Conservation (phyloP, 2,113 vertebrate species). For the Orycteropus afer region DNA sequence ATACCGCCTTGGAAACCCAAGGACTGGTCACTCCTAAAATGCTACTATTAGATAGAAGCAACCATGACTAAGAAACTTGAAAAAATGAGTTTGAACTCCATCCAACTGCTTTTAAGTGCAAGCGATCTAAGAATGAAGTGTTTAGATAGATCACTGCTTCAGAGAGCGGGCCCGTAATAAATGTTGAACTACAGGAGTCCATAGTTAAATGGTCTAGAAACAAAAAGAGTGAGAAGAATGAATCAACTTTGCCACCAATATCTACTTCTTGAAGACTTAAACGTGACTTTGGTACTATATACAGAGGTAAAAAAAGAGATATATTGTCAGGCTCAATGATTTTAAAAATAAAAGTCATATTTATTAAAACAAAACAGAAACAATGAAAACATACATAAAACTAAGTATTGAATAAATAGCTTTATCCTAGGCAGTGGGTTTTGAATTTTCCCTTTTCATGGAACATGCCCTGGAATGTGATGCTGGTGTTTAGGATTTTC, state of each 20-base stretch:
- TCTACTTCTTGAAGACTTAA: background rate
- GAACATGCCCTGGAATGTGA: background rate
- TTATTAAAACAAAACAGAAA: background rate
- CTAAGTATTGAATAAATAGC: background rate
- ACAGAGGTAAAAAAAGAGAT: background rate
- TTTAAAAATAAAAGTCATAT: background rate
- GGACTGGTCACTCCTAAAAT: slow-evolving; percentile 20
- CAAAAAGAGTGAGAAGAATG: background rate
- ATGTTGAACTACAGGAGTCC: background rate
- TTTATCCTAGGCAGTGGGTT: background rate
- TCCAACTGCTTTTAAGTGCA: background rate
- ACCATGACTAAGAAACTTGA: background rate
- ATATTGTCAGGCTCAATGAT: background rate
- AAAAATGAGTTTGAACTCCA: background rate
- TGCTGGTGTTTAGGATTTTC: background rate
- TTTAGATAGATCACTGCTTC: background rate
- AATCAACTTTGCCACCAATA: background rate
- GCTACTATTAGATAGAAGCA: background rate
- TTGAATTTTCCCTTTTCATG: background rate
- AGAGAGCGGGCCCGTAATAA: background rate
- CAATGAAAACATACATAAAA: background rate
- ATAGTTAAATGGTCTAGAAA: background rate
- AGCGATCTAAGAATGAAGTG: background rate
- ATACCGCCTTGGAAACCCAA: too few relatives aligned
- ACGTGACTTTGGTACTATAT: background rate